phyloP scores from a whole-genome alignment of 2,797 vertebrate species.

The Coluber constrictor region DNA sequence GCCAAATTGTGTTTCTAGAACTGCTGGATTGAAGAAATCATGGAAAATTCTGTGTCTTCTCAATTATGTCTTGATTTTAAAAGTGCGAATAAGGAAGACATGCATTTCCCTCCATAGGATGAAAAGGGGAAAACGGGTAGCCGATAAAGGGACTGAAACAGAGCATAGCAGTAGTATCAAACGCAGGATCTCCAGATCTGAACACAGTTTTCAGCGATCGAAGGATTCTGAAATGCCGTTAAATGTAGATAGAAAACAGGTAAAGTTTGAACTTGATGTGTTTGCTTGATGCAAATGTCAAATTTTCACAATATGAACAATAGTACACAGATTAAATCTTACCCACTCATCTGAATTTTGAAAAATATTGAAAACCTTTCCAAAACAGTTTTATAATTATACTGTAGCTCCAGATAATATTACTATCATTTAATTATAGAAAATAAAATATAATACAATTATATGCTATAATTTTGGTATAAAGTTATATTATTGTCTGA shows the following conservation, averaged over 20 bases:
- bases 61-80: not conserved
- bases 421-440: not conserved
- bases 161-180: constrained; percentile 62
- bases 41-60: not conserved
- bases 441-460: constrained; percentile 1
- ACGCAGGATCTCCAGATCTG: constrained; percentile 57
- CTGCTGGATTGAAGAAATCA: not conserved
- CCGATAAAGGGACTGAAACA: constrained; percentile 77
- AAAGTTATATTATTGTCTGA: not conserved
- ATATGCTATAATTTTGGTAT: not conserved
- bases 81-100: constrained; percentile 8
- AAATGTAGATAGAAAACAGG: constrained; percentile 75
- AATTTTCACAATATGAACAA: not conserved
- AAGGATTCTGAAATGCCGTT: constrained; percentile 72
- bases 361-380: not conserved
- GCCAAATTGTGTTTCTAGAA: not conserved
- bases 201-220: constrained; percentile 63
- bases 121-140: constrained; percentile 74
- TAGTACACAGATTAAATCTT: not conserved
- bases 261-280: constrained; percentile 54
- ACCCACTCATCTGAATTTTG: not conserved
- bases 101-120: constrained; percentile 69
- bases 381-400: not conserved
- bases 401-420: not conserved
- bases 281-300: not conserved